Conservation (phyloP, 2,113 vertebrate genomes). For the Patagioenas fasciata region DNA sequence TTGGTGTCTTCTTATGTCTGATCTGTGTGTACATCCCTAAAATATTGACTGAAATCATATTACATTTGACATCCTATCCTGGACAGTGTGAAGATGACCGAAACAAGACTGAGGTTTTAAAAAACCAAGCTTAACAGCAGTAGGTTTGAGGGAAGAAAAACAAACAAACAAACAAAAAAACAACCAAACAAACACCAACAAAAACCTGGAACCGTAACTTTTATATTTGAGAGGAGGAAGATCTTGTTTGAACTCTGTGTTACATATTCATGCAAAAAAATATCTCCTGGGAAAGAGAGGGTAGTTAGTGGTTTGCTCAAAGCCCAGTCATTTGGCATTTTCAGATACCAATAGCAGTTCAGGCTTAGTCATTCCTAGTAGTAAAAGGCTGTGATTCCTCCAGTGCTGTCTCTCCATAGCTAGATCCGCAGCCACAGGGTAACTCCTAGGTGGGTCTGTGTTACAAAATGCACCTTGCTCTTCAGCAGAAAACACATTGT, state of each 20-base stretch:
- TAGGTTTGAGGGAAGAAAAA: neutral
- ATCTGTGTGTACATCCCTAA: neutral
- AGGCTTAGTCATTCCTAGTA: neutral
- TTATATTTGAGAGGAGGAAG: neutral
- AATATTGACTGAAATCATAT: neutral
- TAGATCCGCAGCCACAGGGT: neutral
- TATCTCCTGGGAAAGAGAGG: neutral
- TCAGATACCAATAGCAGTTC: neutral
- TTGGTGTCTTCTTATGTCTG: neutral
- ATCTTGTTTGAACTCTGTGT: neutral
- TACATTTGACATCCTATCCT: neutral
- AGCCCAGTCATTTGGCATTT: neutral
- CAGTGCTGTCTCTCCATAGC: neutral
- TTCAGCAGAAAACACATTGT: neutral
- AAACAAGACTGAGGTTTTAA: neutral
- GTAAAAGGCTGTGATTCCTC: neutral
- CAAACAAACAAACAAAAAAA: no score
- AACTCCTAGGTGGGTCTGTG: neutral
- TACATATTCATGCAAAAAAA: neutral
- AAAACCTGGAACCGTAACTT: neutral
- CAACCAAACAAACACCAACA: neutral
- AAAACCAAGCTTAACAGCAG: neutral
- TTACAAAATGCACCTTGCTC: neutral
- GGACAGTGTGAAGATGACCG: neutral
- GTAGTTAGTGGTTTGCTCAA: neutral